Base-by-base conservation (phyloP, 2,113 vertebrate genomes). In the Pterocles burchelli region DNA sequence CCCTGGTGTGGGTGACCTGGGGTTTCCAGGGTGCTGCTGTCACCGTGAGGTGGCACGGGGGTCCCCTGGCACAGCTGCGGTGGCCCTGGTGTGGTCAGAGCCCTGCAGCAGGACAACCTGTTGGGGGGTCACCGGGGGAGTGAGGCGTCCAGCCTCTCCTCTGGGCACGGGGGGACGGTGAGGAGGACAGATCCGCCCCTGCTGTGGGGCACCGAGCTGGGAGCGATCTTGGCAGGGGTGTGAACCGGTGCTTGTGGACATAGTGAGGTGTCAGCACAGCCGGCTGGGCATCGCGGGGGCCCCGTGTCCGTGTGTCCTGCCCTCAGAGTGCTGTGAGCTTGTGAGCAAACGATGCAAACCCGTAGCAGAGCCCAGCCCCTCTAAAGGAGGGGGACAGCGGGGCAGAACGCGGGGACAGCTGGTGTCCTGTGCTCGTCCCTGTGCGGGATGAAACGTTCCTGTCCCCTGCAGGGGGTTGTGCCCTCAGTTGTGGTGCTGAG, bases 351-450 rank as follows among this genome's bases (percentile, higher is more conserved):
- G 6, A 41, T 8, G 43, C 20, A 17, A 45, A 20, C 17, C 17
- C 17, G 14, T 12, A 11, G 49, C 7, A 13, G 19, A 33, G 17
- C 1, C 17, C 13, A 41, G 22, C 22, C 13, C 31, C 25, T 24
- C 38, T 12, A 2, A 17, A 26, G 55, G 29, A 58, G 29, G 29
- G 36, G 38, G 38, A 24, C 11, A 11, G 29, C 28, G 1, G 0
- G 5, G 46, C 5, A 2, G 34, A 11, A 8, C 5, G 29, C 1
- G 2, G 33, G 52, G 15, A 13, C 34, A 16, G 41, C 6, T 0
- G 4, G 34, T 0, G 4, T 7, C 4, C 34, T 3, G n/a, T 1
- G 0, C 9, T 17, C 10, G 7, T 13, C 43, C 2, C 0, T 4
- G 43, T 4, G 19, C 1, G 3, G 49, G 33, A 49, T 31, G 43